A percentile compares a stretch with the other conserved stretches of the same genome.
phyloP scores from a whole-genome alignment of 2,113 vertebrate genomes.

The Craseonycteris thonglongyai region DNA sequence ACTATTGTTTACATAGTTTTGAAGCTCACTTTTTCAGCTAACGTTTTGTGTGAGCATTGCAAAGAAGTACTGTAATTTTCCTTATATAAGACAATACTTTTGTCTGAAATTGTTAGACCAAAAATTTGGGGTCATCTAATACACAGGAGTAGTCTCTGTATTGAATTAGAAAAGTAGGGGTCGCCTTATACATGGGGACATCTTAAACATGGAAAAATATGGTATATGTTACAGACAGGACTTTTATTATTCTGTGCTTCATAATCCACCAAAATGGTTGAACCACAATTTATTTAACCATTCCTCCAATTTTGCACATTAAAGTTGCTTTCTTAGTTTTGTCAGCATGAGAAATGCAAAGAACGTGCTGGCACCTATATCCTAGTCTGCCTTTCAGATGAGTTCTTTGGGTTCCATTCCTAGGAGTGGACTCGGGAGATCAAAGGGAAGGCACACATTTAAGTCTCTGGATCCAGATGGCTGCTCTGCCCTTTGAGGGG shows the following conservation, averaged over 20 bases:
- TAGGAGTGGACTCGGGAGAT: not conserved
- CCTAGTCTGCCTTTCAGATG: not conserved
- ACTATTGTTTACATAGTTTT: not conserved
- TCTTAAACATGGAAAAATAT: too few species aligned
- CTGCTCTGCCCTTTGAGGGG: not conserved
- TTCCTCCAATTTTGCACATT: not conserved
- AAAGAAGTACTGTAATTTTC: too few species aligned
- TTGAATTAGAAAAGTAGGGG: too few species aligned
- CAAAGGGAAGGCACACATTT: not conserved
- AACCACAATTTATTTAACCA: not conserved
- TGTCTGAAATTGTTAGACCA: too few species aligned
- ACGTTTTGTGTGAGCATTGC: not conserved
- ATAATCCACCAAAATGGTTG: not conserved
- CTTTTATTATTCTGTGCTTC: conserved; percentile 13
- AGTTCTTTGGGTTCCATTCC: not conserved
- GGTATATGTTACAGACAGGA: not conserved
- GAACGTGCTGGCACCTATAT: not conserved
- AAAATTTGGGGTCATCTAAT: too few species aligned
- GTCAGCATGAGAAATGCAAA: not conserved
- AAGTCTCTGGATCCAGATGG: conserved; percentile 33
- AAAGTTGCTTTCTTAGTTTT: not conserved
- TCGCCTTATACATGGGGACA: too few species aligned
- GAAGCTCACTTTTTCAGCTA: not conserved
- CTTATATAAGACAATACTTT: too few species aligned
- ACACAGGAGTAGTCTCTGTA: too few species aligned